Evolutionary conservation across 2,888 invertebrate genomes (phyloP).

Genomic region (Gymnosoma rotundatum): DNA sequence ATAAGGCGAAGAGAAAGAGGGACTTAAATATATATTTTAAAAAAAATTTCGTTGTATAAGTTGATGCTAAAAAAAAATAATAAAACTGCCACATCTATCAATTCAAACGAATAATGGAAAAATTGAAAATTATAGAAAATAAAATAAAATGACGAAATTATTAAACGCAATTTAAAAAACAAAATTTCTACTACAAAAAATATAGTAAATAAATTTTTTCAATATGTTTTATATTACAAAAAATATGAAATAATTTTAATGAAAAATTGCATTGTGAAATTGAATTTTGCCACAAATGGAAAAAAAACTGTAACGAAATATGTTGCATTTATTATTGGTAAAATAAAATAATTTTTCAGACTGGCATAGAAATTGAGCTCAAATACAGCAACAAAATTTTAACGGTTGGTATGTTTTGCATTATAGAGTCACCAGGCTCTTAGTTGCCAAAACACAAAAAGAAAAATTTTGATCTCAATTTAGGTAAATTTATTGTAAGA

Average conservation of each 20-base stretch:
- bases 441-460: too few relatives aligned
- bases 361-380: too few relatives aligned
- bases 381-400: too few relatives aligned
- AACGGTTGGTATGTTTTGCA: too few relatives aligned
- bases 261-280: constrained; percentile 25
- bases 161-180: constrained; percentile 50
- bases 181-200: not conserved
- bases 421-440: too few relatives aligned
- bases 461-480: too few relatives aligned
- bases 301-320: not conserved
- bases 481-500: too few relatives aligned
- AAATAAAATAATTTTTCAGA: too few relatives aligned
- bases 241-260: not conserved
- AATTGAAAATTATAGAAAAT: constrained; percentile 39
- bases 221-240: constrained; percentile 37
- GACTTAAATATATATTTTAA: constrained; percentile 7
- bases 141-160: constrained; percentile 32
- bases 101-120: constrained; percentile 34
- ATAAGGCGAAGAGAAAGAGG: constrained; percentile 11
- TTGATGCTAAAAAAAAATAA: constrained; percentile 10
- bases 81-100: constrained; percentile 1
- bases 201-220: not conserved
- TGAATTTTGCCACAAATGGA: not conserved
- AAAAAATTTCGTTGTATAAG: not conserved
- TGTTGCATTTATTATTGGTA: too few relatives aligned